phyloP scores from a whole-genome alignment of 2,113 vertebrate species.

The Pituophis catenifer region DNA sequence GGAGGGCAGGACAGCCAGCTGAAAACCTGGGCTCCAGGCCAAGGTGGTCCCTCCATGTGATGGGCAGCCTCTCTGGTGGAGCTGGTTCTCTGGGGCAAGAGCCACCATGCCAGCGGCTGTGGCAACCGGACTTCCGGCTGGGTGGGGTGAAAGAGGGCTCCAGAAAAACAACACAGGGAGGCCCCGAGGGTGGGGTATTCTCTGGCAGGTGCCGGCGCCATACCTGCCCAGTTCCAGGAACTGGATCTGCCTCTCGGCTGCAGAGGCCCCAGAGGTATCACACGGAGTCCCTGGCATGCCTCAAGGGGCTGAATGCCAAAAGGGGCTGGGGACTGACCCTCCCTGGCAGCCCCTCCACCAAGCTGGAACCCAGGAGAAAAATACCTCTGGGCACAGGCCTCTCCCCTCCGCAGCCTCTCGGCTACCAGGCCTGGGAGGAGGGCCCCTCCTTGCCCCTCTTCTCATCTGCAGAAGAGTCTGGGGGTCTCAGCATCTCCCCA shows the following conservation, averaged over 20 bases:
- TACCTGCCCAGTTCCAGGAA: neutral
- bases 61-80: neutral
- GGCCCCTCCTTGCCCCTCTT: neutral
- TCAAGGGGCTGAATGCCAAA: neutral
- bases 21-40: neutral
- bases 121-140: conserved; percentile 1
- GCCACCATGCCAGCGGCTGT: neutral
- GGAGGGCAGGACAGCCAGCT: neutral
- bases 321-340: neutral
- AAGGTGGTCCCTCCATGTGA: neutral
- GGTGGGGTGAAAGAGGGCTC: neutral
- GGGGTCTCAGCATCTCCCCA: no score
- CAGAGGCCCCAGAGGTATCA: neutral
- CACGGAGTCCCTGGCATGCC: neutral
- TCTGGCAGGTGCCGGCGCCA: neutral
- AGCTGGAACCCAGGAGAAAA: neutral
- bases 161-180: neutral
- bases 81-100: neutral
- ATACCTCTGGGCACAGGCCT: neutral
- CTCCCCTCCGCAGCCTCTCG: neutral
- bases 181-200: neutral
- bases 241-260: neutral
- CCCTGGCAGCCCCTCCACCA: no score
- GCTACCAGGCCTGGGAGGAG: neutral
- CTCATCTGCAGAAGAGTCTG: neutral